Evolutionary conservation across 2,888 invertebrate species (phyloP), one percentile per base, ranked within the genome.

Genomic region (Limenitis camilla): DNA sequence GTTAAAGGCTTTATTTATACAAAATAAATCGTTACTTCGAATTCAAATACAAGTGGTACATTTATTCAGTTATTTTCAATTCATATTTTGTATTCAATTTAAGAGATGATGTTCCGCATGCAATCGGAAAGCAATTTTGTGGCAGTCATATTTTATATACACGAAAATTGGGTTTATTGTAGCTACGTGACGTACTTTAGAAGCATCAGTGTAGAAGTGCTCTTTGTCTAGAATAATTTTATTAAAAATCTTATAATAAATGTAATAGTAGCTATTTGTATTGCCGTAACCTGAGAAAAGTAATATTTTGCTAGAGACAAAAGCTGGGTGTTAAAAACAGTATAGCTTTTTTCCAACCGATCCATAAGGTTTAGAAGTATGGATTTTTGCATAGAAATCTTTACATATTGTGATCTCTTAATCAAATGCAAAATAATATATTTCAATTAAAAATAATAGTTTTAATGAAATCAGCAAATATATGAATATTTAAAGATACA

Each of bases 71-170:
- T 52, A 65, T 60, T 62, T 53, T 63, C 61, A 65, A 62, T 66
- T 55, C 62, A 60, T 58, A 71, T 67, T 71, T 66, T 65, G 65
- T 62, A 68, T 69, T 66, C 61, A 66, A 68, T 66, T 65, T 67
- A 67, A 67, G 65, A 56, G 60, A 58, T 61, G 61, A 56, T 54
- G 55, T 54, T 55, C 50, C 47, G 60, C 58, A 53, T 63, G 59
- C 58, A 60, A 61, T 61, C 60, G 62, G 60, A 63, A 63, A 62
- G 60, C 61, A 60, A 62, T 62, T 63, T 57, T 55, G 58, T 45
- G 53, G 60, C 58, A 54, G 54, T 56, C 62, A 57, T 61, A 61
- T 63, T 61, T 59, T 62, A 61, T 61, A 56, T 56, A 53, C 52
- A 52, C 55, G 57, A 50, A 49, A 56, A 56, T 56, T 56, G 54